Evolutionary conservation across 23 tunicate genomes (phyloP), one percentile per base, ranked within the genome.

Genomic region (Halocynthia roretzi): DNA sequence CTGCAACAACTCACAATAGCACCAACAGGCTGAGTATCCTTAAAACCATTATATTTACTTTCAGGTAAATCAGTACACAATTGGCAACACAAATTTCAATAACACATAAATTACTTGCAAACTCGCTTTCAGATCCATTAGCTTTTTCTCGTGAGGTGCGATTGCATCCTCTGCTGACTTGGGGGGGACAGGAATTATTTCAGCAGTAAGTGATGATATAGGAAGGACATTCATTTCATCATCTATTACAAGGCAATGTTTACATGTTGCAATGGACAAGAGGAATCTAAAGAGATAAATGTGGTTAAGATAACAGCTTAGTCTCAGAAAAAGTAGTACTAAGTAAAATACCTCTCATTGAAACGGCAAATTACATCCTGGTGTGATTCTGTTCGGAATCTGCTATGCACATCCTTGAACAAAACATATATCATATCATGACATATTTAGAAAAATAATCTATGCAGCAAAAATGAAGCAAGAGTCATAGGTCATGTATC

Each of bases 1-100:
- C 66, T 83, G 82, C 98, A 86, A 73, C 93, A 83, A 61, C 87
- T 87, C 48, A 93, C 80, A 10, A 93, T 86, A 15, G 82, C 64
- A 8, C 96, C 96, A 6, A 90, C 71, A 12, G 89, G 89, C 62
- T 84, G 96, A 52, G 96, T 90, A 80, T 90, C 96, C 96, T 88
- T 54, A 9, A 80, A 7, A 77, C 15, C 54, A 71, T 12, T 14
- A 76, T 15, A 58, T 58, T 14, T 58, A 58, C n/a, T 58, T 15
- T 58, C 17, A n/a, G 17, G 63, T 58, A 58, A 58, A 58, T 14
- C 17, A n/a, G 63, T 14, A 11, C 71, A 67, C 21, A 21, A 50
- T 67, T 2, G 23, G 11, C 4, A 67, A n/a, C 19, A 4, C 5
- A 11, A 11, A 50, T n/a, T n/a, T 10, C 4, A 10, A 40, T 21